Evolutionary conservation across 2,113 vertebrate genomes (phyloP).

Genomic region (Romanogobio albipinnatus): DNA sequence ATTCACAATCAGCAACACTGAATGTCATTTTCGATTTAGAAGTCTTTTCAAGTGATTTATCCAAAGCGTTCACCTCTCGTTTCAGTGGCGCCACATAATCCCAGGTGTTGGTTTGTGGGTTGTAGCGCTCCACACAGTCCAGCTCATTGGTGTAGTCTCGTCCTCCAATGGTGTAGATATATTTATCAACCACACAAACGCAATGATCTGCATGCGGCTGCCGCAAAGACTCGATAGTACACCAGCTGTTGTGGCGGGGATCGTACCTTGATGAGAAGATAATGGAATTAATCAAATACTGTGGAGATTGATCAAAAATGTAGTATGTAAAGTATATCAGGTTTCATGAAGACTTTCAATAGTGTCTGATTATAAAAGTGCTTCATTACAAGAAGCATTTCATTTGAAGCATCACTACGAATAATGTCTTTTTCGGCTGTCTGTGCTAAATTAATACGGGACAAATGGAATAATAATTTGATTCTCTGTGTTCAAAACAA

Average conservation of each 20-base stretch:
- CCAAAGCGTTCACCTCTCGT: constrained; percentile 77
- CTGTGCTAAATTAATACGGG: background rate
- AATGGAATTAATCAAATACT: background rate
- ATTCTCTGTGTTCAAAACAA: background rate
- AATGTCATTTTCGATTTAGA: background rate
- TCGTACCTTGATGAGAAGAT: constrained; percentile 82
- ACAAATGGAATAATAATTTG: background rate
- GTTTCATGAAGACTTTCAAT: background rate
- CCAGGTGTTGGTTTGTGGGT: constrained; percentile 91
- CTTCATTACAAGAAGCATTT: background rate
- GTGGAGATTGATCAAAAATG: background rate
- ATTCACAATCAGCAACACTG: background rate
- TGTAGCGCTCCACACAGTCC: constrained; percentile 90
- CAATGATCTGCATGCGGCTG: constrained; percentile 92
- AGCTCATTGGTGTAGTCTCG: constrained; percentile 91
- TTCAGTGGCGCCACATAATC: constrained; percentile 86
- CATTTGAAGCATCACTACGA: background rate
- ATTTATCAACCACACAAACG: constrained; percentile 84
- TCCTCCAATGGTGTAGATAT: constrained; percentile 92
- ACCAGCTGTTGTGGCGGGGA: constrained; percentile 94
- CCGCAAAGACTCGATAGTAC: constrained; percentile 88
- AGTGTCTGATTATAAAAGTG: too few relatives aligned
- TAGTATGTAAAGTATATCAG: background rate
- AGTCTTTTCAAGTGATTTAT: background rate
- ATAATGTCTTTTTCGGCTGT: background rate